Base-by-base conservation (phyloP, 2,888 invertebrate genomes). In the Slavum lentiscoides region DNA sequence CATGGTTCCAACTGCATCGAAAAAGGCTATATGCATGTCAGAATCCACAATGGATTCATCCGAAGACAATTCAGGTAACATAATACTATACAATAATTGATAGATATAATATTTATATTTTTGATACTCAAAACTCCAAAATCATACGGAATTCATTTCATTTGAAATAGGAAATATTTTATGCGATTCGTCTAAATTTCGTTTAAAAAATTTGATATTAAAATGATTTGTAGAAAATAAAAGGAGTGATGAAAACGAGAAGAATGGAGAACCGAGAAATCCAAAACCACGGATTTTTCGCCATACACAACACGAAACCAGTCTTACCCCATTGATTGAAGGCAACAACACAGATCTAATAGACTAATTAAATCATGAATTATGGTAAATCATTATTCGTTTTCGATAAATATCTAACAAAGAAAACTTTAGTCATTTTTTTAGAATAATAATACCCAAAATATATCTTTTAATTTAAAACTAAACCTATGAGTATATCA, bases 271-370 rank as follows among this genome's bases (percentile, higher is more conserved):
- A 19, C 17, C 72, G 13, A 72, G 15, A 43, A 72, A 66, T 66
- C 19, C 21, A 43, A 80, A 80, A 66, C 21, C 72, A 13, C 61
- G 64, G 23, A 70, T 58, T 23, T 58, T 72, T 39, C 70, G 80
- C 15, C 80, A 39, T 15, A 39, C 64, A 58, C 80, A 80, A 80
- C 80, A 58, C n/a, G 80, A 80, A 72, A 70, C 72, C 39, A 80
- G 30, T 23, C 64, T 80, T n/a, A 80, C 70, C 43, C 80, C 80
- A 23, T 39, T 80, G 23, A 66, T 80, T 0, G 80, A 80, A 72
- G 72, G 70, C 39, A 80, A 70, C 19, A 80, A 70, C 55, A 11
- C 58, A n/a, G 72, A 80, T 64, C 43, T n/a, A 66, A 58, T 80
- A 58, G 70, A 80, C 13, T 77, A 77, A 17, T 62, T 17, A 5